These are phyloP conservation scores for Phalacrocorax brasilianus DNA, from an alignment of 2,113 vertebrate species.

Conservation along the genomic window DNA sequence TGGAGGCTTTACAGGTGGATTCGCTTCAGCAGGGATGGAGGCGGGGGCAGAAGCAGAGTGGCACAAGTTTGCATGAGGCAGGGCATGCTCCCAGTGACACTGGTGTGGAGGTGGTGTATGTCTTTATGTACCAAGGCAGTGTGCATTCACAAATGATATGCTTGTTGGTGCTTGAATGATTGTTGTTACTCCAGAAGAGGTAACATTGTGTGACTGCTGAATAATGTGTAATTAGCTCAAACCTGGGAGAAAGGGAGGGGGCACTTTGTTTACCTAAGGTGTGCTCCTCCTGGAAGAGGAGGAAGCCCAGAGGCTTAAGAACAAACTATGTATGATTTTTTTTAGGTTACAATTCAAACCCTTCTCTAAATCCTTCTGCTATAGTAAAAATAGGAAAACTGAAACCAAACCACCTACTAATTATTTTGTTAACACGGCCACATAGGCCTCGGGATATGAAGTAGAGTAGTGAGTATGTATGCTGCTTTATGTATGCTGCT, in stretches of 20 bases:
- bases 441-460: not conserved
- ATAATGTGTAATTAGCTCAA: not conserved
- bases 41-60: not conserved
- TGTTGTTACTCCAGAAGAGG: not conserved
- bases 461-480: rapidly evolving
- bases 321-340: not conserved
- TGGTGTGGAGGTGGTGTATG: not conserved
- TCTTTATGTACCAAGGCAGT: rapidly evolving
- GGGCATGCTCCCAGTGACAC: not conserved
- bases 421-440: not conserved
- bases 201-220: not conserved
- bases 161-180: not conserved
- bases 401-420: not conserved
- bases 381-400: not conserved
- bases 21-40: not conserved
- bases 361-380: not conserved
- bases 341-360: not conserved
- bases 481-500: not conserved
- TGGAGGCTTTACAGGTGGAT: not conserved
- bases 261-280: not conserved
- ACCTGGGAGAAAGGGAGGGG: not conserved
- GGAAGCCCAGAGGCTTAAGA: not conserved
- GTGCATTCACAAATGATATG: rapidly evolving
- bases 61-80: rapidly evolving
- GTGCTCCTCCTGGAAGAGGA: not conserved